A percentile compares a stretch with the other conserved stretches of the same genome.
Conservation (phyloP, 2,113 vertebrate genomes). For the Erythrocercus mccallii region DNA sequence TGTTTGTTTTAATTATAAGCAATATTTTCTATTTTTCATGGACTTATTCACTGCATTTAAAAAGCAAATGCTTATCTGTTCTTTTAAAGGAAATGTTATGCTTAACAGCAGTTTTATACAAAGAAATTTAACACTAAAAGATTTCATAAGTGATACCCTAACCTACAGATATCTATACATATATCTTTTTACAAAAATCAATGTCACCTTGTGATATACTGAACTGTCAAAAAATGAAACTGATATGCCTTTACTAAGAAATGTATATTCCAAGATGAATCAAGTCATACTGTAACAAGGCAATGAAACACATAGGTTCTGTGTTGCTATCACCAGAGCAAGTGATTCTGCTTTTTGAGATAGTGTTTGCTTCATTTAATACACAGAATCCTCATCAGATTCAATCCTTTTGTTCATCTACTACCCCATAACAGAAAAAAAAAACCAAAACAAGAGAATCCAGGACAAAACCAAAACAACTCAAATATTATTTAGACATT, state of each 20-base stretch:
- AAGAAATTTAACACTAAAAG: neutral
- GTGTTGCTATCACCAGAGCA: neutral
- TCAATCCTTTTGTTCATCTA: neutral
- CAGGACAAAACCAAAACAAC: neutral
- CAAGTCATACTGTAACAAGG: neutral
- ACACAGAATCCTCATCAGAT: neutral
- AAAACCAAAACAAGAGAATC: accelerated
- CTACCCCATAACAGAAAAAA: neutral
- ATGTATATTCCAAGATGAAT: neutral
- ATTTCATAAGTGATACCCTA: neutral
- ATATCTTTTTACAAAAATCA: neutral
- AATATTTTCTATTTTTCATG: neutral
- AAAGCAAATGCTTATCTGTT: neutral
- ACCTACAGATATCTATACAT: neutral
- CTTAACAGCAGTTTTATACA: neutral
- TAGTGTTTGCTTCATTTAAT: neutral
- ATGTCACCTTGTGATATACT: neutral
- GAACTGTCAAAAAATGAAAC: neutral
- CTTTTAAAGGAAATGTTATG: neutral
- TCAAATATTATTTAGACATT: neutral
- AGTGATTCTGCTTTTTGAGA: neutral
- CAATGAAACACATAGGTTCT: neutral
- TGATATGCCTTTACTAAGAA: neutral
- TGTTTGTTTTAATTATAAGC: neutral
- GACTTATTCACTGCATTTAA: neutral